Evolutionary conservation across 2,797 vertebrate genomes (phyloP).

Genomic region (Diplodus sargus): DNA sequence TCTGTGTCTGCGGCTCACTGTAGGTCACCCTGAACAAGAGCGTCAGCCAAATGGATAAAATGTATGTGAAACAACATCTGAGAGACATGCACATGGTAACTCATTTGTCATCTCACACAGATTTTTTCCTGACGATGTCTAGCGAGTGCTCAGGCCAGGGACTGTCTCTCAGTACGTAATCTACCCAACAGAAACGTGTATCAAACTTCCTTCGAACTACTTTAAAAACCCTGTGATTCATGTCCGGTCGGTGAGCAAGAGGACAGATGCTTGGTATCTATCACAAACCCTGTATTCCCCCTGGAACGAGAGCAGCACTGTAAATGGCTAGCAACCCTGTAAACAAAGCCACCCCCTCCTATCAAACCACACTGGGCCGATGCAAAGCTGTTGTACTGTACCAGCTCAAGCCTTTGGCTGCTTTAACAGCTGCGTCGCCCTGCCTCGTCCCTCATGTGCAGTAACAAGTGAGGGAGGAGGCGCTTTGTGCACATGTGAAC

Average conservation of each 20-base stretch:
- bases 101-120: slow-evolving; percentile 30
- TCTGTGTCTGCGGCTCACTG: slow-evolving; percentile 5
- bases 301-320: slow-evolving; percentile 46
- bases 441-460: slow-evolving; percentile 45
- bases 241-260: slow-evolving; percentile 23
- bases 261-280: slow-evolving; percentile 73
- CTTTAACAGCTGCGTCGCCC: slow-evolving; percentile 76
- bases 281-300: slow-evolving; percentile 57
- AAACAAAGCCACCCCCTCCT: slow-evolving; percentile 51
- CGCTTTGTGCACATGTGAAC: slow-evolving; percentile 22
- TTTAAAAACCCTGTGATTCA: slow-evolving; percentile 34
- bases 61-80: slow-evolving; percentile 19
- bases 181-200: slow-evolving; percentile 28
- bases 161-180: slow-evolving; percentile 38
- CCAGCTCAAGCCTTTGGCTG: slow-evolving; percentile 70
- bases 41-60: slow-evolving; percentile 29
- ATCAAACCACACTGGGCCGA: slow-evolving; percentile 35
- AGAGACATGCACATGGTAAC: slow-evolving; percentile 23
- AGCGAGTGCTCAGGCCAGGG: slow-evolving; percentile 8
- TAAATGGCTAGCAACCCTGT: slow-evolving; percentile 56
- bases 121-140: slow-evolving; percentile 17
- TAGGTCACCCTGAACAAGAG: slow-evolving; percentile 4
- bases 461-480: slow-evolving; percentile 56
- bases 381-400: slow-evolving; percentile 64
- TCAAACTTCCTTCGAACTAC: slow-evolving; percentile 23